Conservation (phyloP, 2,113 vertebrate genomes). For the Cervus canadensis region DNA sequence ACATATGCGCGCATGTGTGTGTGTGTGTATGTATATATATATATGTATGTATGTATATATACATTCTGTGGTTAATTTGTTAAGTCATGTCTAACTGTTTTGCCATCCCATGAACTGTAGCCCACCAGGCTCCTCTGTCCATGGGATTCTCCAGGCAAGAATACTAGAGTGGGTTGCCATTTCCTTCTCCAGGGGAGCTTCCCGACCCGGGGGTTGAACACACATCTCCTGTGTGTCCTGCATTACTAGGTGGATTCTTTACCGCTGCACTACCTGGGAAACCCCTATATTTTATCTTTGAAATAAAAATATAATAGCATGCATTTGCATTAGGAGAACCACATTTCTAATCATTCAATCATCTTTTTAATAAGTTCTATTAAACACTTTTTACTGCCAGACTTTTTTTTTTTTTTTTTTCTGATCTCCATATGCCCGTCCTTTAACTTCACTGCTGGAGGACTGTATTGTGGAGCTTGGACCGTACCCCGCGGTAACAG, state of each 20-base stretch:
- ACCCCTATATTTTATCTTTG: not conserved
- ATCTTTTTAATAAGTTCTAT: not conserved
- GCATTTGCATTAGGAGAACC: not conserved
- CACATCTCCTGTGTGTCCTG: not conserved
- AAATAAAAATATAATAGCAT: not conserved
- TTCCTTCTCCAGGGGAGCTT: not conserved
- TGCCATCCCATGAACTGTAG: not conserved
- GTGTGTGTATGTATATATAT: rapidly evolving
- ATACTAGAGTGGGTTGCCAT: not conserved
- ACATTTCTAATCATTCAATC: not conserved
- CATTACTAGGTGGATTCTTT: not conserved
- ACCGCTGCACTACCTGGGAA: not conserved
- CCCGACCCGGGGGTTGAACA: not conserved
- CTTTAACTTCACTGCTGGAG: rapidly evolving
- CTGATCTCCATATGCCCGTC: too few species aligned
- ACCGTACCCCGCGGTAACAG: rapidly evolving
- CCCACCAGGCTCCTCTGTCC: not conserved
- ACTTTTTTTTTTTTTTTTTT: not conserved
- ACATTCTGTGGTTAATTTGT: not conserved
- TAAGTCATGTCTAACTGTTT: not conserved
- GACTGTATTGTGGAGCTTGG: rapidly evolving
- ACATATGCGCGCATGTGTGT: rapidly evolving
- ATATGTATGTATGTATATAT: too few species aligned
- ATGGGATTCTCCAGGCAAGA: not conserved
- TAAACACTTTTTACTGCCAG: not conserved